Base-by-base conservation (phyloP, 1,140 invertebrate species). In the Trichonephila clavipes region DNA sequence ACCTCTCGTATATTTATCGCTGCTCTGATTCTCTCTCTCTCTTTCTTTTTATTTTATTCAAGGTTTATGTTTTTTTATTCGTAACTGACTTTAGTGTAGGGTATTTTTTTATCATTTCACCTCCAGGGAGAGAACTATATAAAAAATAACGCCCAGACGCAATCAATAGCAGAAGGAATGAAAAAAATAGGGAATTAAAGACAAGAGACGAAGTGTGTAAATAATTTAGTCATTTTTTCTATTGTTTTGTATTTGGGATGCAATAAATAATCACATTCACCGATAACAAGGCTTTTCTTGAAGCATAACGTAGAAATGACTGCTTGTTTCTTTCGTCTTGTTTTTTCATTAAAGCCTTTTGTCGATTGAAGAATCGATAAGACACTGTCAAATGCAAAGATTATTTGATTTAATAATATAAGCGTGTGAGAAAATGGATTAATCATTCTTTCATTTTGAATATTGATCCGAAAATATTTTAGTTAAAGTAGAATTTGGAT, bases 1-100 rank as follows among this genome's bases (percentile, higher is more conserved):
- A 83, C 90, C 34, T 91, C 58, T 90, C 87, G 16, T 64, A 24
- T 90, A 77, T 90, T 90, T 90, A 81, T 61, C 51, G 72, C 88
- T 82, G 12, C 82, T 44, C 12, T 83, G 82, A 28, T 72, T 89
- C 34, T 72, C n/a, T 88, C 69, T 72, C n/a, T 69, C 28, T 10
- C 24, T n/a, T n/a, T 16, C 34, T 72, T 72, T 77, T 77, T 34
- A 1, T 19, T 64, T 64, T 19, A 77, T 40, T 28, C 28, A 28
- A 40, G 28, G 28, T 34, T 72, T n/a, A 34, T 14, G 24, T 77
- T 77, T 77, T 77, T 77, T 77, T n/a, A n/a, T n/a, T 77, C 5
- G 16, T 34, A 18, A 1, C 5, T 77, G 72, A 34, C 16, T 16
- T 28, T 82, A 59, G 28, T 21, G 16, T 19, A 21, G 51, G 6